phyloP scores from a whole-genome alignment of 1,140 invertebrate genomes.

The Drosophila quadrilineata region DNA sequence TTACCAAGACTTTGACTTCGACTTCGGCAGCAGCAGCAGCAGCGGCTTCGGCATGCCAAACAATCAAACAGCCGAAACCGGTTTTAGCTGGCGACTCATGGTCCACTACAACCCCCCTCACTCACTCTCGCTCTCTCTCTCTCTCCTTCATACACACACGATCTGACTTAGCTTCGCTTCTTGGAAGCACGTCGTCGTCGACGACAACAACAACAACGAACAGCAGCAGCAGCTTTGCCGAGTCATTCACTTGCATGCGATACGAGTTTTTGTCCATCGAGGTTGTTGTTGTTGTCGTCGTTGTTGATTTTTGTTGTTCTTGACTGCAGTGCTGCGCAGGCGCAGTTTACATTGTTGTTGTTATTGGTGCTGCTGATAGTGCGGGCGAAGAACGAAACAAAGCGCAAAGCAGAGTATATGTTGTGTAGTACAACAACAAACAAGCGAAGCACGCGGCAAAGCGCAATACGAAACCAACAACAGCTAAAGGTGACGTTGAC shows the following conservation, averaged over 20 bases:
- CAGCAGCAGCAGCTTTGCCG: constrained; percentile 45
- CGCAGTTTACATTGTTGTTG: constrained; percentile 33
- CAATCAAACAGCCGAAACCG: neutral
- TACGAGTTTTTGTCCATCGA: constrained; percentile 48
- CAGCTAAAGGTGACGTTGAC: constrained; percentile 35
- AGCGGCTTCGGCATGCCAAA: neutral
- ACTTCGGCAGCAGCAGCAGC: constrained; percentile 8
- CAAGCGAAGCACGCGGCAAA: constrained; percentile 46
- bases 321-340: constrained; percentile 37
- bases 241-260: constrained; percentile 76
- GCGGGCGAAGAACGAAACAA: constrained; percentile 51
- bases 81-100: constrained; percentile 10
- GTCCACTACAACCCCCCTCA: neutral
- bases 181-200: constrained; percentile 72
- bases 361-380: too few species aligned
- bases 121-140: neutral
- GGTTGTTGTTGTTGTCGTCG: constrained; percentile 7
- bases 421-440: constrained; percentile 15
- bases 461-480: constrained; percentile 55
- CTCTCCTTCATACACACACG: neutral
- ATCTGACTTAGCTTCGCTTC: too few species aligned
- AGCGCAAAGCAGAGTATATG: constrained; percentile 32
- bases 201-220: too few species aligned
- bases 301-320: neutral
- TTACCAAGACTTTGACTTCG: constrained; percentile 72